Evolutionary conservation across 2,113 vertebrate genomes (phyloP).

Genomic region (Petaurus breviceps): DNA sequence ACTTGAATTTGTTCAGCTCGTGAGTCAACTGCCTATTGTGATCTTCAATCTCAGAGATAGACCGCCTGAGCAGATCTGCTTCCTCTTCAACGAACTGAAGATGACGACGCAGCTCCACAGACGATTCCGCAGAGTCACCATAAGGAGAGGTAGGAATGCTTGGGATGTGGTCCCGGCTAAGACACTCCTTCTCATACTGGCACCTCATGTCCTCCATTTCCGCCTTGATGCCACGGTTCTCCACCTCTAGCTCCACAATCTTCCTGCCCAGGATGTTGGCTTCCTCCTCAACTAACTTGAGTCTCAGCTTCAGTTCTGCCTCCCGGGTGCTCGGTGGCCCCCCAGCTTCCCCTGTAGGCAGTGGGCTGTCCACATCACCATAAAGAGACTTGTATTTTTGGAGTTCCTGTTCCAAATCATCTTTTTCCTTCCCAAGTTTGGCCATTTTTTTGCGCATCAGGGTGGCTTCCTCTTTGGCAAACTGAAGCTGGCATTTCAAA

Average conservation of each 20-base stretch:
- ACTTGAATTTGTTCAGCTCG: constrained; percentile 96
- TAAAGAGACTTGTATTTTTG: constrained; percentile 97
- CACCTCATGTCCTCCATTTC: constrained; percentile 96
- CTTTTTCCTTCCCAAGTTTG: constrained; percentile 94
- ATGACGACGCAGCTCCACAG: constrained; percentile 92
- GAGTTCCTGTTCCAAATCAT: constrained; percentile 95
- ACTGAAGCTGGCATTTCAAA: constrained; percentile 97
- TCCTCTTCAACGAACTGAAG: constrained; percentile 98
- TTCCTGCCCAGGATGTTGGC: constrained; percentile 97
- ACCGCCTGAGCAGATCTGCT: constrained; percentile 94
- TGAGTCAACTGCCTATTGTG: constrained; percentile 95
- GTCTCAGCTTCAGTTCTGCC: constrained; percentile 94
- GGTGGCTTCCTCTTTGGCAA: constrained; percentile 95
- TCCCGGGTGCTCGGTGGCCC: constrained; percentile 97
- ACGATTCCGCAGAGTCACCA: constrained; percentile 91
- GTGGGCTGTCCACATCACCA: constrained; percentile 95
- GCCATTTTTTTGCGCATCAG: constrained; percentile 99
- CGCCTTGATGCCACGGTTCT: constrained; percentile 95
- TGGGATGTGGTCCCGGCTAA: constrained; percentile 91
- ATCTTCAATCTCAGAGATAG: constrained; percentile 96
- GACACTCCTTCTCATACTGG: constrained; percentile 93
- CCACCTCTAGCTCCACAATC: constrained; percentile 98
- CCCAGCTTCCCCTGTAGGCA: constrained; percentile 89
- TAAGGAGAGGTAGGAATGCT: constrained; percentile 95
- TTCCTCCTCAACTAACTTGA: constrained; percentile 97